phyloP scores from a whole-genome alignment of 2,797 vertebrate species.

The Gymnodraco acuticeps region DNA sequence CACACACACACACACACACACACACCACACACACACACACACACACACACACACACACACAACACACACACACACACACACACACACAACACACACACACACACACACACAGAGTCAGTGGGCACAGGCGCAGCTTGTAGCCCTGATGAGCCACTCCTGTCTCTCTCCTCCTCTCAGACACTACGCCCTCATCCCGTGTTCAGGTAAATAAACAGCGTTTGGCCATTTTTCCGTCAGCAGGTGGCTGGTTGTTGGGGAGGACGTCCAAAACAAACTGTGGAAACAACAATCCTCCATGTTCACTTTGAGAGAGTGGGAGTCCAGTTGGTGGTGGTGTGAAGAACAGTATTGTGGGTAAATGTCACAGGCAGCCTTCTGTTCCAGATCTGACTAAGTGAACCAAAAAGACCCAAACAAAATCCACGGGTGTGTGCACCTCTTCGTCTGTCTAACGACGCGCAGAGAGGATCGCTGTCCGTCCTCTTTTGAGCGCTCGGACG shows the following conservation, averaged over 20 bases:
- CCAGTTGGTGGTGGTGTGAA: conserved; percentile 84
- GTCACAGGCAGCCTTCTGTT: conserved; percentile 85
- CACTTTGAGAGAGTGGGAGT: conserved; percentile 83
- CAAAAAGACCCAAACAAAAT: conserved; percentile 14
- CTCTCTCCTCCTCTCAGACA: conserved; percentile 39
- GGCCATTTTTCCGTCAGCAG: conserved; percentile 65
- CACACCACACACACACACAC: no score
- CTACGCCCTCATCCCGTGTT: conserved; percentile 47
- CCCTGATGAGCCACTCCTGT: conserved; percentile 51
- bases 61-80: not conserved
- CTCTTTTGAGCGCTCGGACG: conserved; percentile 3
- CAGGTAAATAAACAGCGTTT: conserved; percentile 44
- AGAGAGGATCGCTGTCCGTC: conserved; percentile 21
- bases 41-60: no score
- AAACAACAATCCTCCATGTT: conserved; percentile 68
- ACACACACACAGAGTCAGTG: not conserved
- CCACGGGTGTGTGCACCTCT: conserved; percentile 12
- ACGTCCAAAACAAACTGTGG: conserved; percentile 62
- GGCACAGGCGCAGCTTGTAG: conserved; percentile 58
- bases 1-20: no score
- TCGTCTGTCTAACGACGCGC: conserved; percentile 29
- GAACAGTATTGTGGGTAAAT: conserved; percentile 86
- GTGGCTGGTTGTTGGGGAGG: conserved; percentile 61
- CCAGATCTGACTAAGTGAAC: conserved; percentile 77
- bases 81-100: no score